Conservation (phyloP, 1,140 invertebrate genomes). For the Macrobrachium rosenbergii region DNA sequence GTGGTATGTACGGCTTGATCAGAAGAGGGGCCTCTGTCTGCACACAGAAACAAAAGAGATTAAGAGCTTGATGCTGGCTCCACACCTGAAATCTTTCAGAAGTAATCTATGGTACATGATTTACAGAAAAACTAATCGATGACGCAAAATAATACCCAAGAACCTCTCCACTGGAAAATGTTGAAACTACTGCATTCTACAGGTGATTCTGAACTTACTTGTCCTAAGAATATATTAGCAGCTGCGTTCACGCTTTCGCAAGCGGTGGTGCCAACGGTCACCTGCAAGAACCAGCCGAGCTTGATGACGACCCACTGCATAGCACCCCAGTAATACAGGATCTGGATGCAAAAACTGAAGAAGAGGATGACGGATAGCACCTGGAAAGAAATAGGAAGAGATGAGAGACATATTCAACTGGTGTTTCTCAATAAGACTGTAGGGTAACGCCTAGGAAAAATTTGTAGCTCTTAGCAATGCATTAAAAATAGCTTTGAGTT, state of each 20-base stretch:
- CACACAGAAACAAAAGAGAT: neutral
- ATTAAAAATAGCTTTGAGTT: too few species aligned
- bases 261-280: slow-evolving; percentile 85
- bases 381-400: slow-evolving; percentile 70
- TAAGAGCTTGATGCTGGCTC: neutral
- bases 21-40: slow-evolving; percentile 92
- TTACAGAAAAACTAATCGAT: too few species aligned
- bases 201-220: slow-evolving; percentile 74
- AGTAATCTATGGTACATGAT: too few species aligned
- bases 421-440: neutral
- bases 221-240: slow-evolving; percentile 91
- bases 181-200: too few species aligned
- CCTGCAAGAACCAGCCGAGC: slow-evolving; percentile 82
- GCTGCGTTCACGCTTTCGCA: slow-evolving; percentile 93
- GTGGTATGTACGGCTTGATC: slow-evolving; percentile 86
- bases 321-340: slow-evolving; percentile 88
- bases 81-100: too few species aligned
- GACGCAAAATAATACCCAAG: too few species aligned
- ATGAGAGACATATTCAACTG: neutral
- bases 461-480: too few species aligned
- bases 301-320: slow-evolving; percentile 91
- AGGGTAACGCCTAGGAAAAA: neutral
- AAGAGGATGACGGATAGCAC: slow-evolving; percentile 90
- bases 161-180: too few species aligned
- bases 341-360: slow-evolving; percentile 88